A percentile compares a stretch with the other conserved stretches of the same genome.
Conservation (phyloP, 2,888 invertebrate genomes). For the Drosophila pegasa region DNA sequence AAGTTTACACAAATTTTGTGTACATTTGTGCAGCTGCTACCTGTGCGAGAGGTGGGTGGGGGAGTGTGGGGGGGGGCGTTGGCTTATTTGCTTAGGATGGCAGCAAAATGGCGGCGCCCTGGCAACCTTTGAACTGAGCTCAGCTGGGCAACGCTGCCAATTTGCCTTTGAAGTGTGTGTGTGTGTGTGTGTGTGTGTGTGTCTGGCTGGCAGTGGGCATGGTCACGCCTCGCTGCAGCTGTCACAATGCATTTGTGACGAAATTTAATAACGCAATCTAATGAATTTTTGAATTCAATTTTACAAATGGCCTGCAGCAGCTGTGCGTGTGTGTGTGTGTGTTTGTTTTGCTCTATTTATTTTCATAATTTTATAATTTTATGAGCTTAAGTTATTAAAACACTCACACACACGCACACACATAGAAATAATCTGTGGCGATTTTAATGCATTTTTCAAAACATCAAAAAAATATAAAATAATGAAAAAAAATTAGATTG, state of each 20-base stretch:
- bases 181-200: conserved; percentile 9
- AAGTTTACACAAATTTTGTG: conserved; percentile 59
- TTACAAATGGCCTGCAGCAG: conserved; percentile 38
- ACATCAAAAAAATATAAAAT: conserved; percentile 29
- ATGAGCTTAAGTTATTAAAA: conserved; percentile 78
- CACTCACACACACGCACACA: conserved; percentile 29
- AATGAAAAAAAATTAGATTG: not conserved
- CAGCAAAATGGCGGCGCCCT: conserved; percentile 50
- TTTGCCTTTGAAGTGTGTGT: conserved; percentile 31
- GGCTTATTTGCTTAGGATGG: conserved; percentile 72
- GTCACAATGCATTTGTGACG: conserved; percentile 56
- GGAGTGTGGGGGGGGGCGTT: not conserved
- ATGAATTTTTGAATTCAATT: conserved; percentile 62
- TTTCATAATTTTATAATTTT: conserved; percentile 77
- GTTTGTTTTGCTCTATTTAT: conserved; percentile 62
- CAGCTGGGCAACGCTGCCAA: conserved; percentile 33
- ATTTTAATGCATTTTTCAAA: conserved; percentile 39
- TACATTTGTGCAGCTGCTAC: conserved; percentile 66
- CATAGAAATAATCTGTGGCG: conserved; percentile 28
- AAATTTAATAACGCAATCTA: conserved; percentile 43
- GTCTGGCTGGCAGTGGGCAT: conserved; percentile 28
- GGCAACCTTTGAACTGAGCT: conserved; percentile 70
- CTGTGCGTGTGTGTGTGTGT: conserved; percentile 14
- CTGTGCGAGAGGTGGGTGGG: not conserved
- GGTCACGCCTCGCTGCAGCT: conserved; percentile 58